Conservation (phyloP, 1,140 invertebrate genomes). For the Scaptomyza montana region DNA sequence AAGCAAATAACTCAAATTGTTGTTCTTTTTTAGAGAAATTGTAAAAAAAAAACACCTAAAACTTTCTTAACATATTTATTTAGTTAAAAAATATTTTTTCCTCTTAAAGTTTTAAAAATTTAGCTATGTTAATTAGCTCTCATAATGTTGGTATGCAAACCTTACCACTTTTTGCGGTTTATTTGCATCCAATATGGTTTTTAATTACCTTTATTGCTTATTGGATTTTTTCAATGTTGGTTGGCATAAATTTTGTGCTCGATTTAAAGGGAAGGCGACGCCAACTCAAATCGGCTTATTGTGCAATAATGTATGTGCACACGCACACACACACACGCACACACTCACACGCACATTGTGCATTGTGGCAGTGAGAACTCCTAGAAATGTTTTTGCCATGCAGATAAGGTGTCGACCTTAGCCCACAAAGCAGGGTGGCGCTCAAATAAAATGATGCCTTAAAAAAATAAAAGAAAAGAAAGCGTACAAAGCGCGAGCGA, state of each 20-base stretch:
- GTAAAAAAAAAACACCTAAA: too few relatives aligned
- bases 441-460: neutral
- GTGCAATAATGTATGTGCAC: constrained; percentile 66
- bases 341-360: neutral
- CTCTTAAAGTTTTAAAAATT: too few relatives aligned
- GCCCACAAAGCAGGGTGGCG: constrained; percentile 60
- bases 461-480: constrained; percentile 39
- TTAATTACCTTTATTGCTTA: constrained; percentile 44
- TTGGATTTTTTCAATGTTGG: constrained; percentile 50
- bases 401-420: constrained; percentile 78
- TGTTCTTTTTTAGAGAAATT: too few relatives aligned
- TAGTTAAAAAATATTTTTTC: too few relatives aligned
- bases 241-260: constrained; percentile 72
- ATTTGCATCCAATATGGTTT: neutral
- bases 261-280: constrained; percentile 59
- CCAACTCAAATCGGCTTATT: constrained; percentile 65
- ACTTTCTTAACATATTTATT: too few relatives aligned
- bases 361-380: constrained; percentile 39
- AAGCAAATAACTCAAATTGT: too few relatives aligned
- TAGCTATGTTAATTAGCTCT: too few relatives aligned
- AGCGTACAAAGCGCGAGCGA: constrained; percentile 39
- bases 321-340: constrained; percentile 1
- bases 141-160: too few relatives aligned
- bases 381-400: constrained; percentile 57
- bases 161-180: neutral